These are phyloP conservation scores for Watsonalla binaria DNA, from an alignment of 2,888 invertebrate species.

Conservation along the genomic window DNA sequence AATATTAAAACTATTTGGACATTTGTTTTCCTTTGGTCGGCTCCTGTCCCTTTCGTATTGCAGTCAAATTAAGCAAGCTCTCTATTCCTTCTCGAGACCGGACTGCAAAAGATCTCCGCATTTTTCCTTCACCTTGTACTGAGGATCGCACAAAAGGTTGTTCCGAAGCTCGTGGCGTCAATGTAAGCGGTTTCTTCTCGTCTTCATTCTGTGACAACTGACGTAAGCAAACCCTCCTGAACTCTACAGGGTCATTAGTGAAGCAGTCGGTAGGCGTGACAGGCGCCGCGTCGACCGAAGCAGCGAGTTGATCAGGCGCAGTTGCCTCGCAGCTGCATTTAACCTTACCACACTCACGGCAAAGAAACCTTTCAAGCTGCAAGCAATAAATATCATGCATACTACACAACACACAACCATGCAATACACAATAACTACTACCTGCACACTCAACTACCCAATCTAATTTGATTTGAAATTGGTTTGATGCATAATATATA, in stretches of 20 bases:
- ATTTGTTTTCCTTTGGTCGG: constrained; percentile 48
- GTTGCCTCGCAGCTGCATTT: constrained; percentile 79
- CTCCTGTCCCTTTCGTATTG: constrained; percentile 51
- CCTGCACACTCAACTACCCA: background rate
- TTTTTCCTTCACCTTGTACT: constrained; percentile 52
- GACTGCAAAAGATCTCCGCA: constrained; percentile 67
- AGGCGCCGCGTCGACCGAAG: constrained; percentile 20
- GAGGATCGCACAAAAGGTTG: constrained; percentile 50
- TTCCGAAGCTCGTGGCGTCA: constrained; percentile 47
- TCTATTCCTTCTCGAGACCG: constrained; percentile 69
- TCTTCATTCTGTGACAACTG: constrained; percentile 50
- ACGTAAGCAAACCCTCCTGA: constrained; percentile 39
- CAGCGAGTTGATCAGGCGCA: constrained; percentile 25
- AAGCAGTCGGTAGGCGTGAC: constrained; percentile 22
- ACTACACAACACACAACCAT: constrained; percentile 68
- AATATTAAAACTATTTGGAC: constrained; percentile 24
- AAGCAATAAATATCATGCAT: constrained; percentile 81
- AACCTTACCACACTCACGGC: constrained; percentile 83
- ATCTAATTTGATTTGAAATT: background rate
- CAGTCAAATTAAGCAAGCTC: constrained; percentile 57
- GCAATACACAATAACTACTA: constrained; percentile 31
- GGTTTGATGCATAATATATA: background rate
- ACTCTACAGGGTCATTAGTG: constrained; percentile 42
- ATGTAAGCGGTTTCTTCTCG: constrained; percentile 27
- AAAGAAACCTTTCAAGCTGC: constrained; percentile 86